Evolutionary conservation across 37 sponge, comb jelly and placozoan genomes (phyloP), one percentile per base, ranked within the genome.

Genomic region (Haliclona indistincta): DNA sequence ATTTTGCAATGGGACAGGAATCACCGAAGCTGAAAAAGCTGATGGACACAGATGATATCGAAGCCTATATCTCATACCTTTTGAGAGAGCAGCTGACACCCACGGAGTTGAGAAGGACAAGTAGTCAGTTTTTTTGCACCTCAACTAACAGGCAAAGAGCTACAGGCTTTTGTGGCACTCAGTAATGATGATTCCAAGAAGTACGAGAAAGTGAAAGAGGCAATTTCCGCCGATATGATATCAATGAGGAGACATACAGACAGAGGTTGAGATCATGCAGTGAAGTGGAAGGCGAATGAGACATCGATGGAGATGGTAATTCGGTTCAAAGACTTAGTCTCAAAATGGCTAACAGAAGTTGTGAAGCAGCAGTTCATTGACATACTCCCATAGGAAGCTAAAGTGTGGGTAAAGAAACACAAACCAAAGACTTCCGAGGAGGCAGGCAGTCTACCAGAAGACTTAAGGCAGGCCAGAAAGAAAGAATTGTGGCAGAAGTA

Each of bases 81-180:
- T 77, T 34, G 78, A 77, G 67, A 8, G 67, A 19, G 3, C 65
- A 0, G 65, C 65, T 54, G 38, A 6, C 3, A 40, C 67, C 5
- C 63, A 62, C 35, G 56, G 34, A 28, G 78, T 77, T 53, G 26
- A 33, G 17, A 33, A 67, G 58, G 45, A 67, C 10, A 29, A 37
- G 30, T 82, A 56, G 83, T 60, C 45, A 10, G 13, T 23, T n/a
- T 39, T 11, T 30, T 82, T 32, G 75, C 75, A 17, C 67, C 56
- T 22, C 82, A 52, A 43, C 41, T 81, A 6, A 58, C 82, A 17
- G 82, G 82, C 6, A 54, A 52, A 56, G 82, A 67, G 10, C 64
- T 54, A 56, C 67, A 62, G 35, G 82, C 82, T 29, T 73, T 67
- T 51, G 82, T 74, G 8, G 74, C 82, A 25, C 4, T 81, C 30